phyloP scores from a whole-genome alignment of 2,113 vertebrate species.

The Neotoma lepida region DNA sequence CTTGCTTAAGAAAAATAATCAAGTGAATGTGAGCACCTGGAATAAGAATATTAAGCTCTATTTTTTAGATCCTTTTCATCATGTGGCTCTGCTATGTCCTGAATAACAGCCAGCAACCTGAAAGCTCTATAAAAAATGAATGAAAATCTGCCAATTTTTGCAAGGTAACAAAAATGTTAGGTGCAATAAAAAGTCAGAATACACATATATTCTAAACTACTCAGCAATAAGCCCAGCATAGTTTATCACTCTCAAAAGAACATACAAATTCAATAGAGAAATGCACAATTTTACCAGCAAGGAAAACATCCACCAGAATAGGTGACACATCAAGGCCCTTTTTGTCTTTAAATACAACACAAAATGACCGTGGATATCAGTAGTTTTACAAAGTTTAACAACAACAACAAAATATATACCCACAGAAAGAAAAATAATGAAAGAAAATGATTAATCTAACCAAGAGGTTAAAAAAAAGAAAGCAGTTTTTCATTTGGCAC shows the following conservation, averaged over 20 bases:
- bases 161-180: not conserved
- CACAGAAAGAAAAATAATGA: not conserved
- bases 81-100: not conserved
- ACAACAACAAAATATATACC: not conserved
- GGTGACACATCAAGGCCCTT: accelerated
- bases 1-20: not conserved
- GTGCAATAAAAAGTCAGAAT: not conserved
- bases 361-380: not conserved
- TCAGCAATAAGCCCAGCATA: not conserved
- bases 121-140: not conserved
- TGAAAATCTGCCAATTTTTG: not conserved
- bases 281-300: not conserved
- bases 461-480: not conserved
- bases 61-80: not conserved
- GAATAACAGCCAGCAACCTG: not conserved
- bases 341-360: not conserved
- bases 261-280: not conserved
- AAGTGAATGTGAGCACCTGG: not conserved
- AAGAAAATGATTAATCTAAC: not conserved
- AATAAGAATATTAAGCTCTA: not conserved
- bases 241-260: not conserved
- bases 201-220: not conserved
- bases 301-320: not conserved
- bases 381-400: not conserved
- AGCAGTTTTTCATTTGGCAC: not conserved